Conservation (phyloP, 2,113 vertebrate species). For the mouse (Mus musculus) region DNA sequence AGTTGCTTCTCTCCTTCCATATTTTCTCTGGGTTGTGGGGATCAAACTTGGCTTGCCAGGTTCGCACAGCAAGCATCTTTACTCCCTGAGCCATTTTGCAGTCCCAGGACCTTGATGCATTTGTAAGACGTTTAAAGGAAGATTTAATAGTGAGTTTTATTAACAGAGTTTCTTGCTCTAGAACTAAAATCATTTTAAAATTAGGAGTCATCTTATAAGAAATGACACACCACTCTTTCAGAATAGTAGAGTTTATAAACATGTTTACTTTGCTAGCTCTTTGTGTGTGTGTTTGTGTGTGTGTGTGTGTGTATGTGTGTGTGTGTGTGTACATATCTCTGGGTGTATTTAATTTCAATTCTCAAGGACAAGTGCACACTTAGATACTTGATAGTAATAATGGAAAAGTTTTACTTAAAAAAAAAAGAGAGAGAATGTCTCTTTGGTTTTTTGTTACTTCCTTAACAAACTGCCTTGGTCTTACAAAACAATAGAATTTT, state of each 20-base stretch:
- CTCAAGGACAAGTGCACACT: background rate
- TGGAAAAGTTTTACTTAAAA: background rate
- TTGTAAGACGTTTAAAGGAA: background rate
- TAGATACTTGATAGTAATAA: slow-evolving; percentile 46
- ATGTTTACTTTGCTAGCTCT: background rate
- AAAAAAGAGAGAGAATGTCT: background rate
- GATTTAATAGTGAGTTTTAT: slow-evolving; percentile 16
- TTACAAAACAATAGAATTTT: background rate
- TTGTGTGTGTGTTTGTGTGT: background rate
- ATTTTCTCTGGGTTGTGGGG: background rate
- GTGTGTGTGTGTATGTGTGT: background rate
- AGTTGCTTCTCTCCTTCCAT: background rate
- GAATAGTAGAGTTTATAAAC: slow-evolving; percentile 10
- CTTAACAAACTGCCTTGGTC: background rate
- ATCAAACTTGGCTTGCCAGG: background rate
- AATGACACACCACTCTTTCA: slow-evolving; percentile 9
- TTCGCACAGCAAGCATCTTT: background rate
- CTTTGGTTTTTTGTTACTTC: background rate
- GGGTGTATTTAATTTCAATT: background rate
- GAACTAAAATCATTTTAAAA: slow-evolving; percentile 36
- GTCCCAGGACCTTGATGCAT: background rate
- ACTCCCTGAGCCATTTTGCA: background rate
- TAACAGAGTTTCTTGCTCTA: background rate
- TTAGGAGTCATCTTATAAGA: background rate
- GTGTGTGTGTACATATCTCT: background rate